Percentiles rank a stretch among this genome's conserved stretches.
Evolutionary conservation across 2,797 vertebrate species (phyloP).

Genomic region (Aplochiton taeniatus): DNA sequence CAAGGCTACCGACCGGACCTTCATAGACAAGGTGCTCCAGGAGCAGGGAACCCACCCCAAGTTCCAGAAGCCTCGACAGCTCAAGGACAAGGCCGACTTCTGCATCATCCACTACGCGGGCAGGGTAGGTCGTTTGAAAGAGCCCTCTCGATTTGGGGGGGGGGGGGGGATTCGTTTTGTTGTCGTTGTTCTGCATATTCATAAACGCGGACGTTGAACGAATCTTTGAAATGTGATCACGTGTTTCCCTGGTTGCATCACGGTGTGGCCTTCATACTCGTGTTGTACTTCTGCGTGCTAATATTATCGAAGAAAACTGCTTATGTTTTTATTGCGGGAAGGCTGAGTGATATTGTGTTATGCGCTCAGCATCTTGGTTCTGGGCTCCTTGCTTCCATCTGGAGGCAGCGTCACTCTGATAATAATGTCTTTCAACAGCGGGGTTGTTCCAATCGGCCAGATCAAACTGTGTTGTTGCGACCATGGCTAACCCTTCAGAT

Average conservation of each 20-base stretch:
- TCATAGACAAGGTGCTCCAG: conserved; percentile 88
- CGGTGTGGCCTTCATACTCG: too few relatives aligned
- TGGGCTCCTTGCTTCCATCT: neutral
- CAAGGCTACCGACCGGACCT: conserved; percentile 89
- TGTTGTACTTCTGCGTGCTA: too few relatives aligned
- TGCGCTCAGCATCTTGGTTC: neutral
- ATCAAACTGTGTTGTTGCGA: conserved; percentile 3
- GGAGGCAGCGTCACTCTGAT: too few relatives aligned
- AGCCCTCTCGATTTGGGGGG: neutral
- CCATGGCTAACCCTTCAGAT: neutral
- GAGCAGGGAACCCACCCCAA: conserved; percentile 87
- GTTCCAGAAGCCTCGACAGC: conserved; percentile 88
- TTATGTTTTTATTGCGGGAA: too few relatives aligned
- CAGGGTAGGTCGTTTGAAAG: conserved; percentile 67
- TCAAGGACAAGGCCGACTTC: conserved; percentile 90
- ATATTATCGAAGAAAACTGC: too few relatives aligned
- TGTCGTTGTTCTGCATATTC: too few relatives aligned
- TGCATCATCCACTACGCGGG: conserved; percentile 89
- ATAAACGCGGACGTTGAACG: too few relatives aligned
- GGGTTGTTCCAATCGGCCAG: neutral
- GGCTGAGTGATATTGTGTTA: neutral
- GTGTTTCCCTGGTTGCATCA: too few relatives aligned
- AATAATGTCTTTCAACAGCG: neutral
- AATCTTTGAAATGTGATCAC: too few relatives aligned
- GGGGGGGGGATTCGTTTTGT: too few relatives aligned